Percentiles rank a stretch among this genome's conserved stretches.
Conservation (phyloP, 2,113 vertebrate species). For the Tonatia bakeri region DNA sequence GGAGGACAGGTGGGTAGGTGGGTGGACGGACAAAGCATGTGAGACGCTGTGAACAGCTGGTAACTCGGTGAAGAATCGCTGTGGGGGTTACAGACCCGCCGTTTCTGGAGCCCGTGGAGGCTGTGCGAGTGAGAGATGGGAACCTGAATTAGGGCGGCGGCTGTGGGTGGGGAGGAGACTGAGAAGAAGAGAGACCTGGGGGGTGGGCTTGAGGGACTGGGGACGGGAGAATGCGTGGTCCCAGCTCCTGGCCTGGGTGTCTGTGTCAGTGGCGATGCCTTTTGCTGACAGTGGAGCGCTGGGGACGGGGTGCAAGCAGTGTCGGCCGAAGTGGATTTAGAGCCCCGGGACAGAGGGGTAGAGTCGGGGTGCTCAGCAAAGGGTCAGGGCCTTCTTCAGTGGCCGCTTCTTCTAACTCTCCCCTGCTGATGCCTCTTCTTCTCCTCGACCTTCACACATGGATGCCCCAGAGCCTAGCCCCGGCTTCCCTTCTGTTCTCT, state of each 20-base stretch:
- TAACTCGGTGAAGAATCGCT: not conserved
- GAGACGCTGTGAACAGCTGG: not conserved
- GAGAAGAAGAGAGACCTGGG: not conserved
- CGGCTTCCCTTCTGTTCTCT: not conserved
- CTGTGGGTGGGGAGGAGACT: not conserved
- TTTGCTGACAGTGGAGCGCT: not conserved
- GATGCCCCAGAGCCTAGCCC: not conserved
- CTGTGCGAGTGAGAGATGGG: not conserved
- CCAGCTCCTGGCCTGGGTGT: not conserved
- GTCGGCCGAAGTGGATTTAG: not conserved
- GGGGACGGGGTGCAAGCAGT: not conserved
- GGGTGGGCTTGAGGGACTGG: not conserved
- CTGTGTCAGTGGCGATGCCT: not conserved
- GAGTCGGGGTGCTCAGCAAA: not conserved
- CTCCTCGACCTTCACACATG: not conserved
- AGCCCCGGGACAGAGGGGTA: not conserved
- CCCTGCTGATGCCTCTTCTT: not conserved
- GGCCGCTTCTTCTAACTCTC: not conserved
- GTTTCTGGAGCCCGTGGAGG: too few species aligned
- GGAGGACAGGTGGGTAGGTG: not conserved
- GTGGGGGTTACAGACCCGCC: rapidly evolving
- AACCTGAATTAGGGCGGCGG: not conserved
- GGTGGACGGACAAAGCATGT: not conserved
- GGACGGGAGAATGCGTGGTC: not conserved
- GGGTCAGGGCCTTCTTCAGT: not conserved